Percentiles rank a stretch among this genome's conserved stretches.
Evolutionary conservation across 2,797 vertebrate genomes (phyloP).

Genomic region (Melanotaenia pygmaea): DNA sequence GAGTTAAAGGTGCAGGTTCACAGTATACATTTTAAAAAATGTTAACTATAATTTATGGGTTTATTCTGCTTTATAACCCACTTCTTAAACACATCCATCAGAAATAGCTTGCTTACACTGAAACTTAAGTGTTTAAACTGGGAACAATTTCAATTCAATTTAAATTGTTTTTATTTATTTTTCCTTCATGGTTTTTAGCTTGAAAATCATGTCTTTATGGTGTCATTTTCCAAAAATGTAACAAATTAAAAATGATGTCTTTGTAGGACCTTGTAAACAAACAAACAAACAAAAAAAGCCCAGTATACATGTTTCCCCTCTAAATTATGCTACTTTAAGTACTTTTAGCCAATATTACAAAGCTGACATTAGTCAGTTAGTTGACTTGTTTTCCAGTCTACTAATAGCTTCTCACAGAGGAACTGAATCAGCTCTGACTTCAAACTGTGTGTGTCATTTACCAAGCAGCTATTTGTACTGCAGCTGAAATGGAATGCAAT

Average conservation of each 20-base stretch:
- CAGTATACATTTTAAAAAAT: too few species aligned
- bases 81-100: neutral
- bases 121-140: neutral
- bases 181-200: neutral
- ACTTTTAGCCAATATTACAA: neutral
- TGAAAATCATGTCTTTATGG: neutral
- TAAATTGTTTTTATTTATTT: neutral
- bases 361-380: neutral
- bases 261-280: neutral
- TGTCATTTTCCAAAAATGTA: neutral
- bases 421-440: neutral
- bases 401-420: neutral
- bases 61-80: conserved; percentile 1
- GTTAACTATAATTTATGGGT: neutral
- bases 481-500: neutral
- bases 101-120: neutral
- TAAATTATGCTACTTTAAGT: neutral
- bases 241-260: too few species aligned
- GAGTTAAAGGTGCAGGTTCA: neutral
- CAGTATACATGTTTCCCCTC: too few species aligned
- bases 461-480: neutral
- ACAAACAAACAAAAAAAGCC: neutral
- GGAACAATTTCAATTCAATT: neutral
- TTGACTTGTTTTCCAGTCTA: neutral
- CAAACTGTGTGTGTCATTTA: neutral